Evolutionary conservation across 2,113 vertebrate genomes (phyloP).

Genomic region (Archocentrus centrarchus): DNA sequence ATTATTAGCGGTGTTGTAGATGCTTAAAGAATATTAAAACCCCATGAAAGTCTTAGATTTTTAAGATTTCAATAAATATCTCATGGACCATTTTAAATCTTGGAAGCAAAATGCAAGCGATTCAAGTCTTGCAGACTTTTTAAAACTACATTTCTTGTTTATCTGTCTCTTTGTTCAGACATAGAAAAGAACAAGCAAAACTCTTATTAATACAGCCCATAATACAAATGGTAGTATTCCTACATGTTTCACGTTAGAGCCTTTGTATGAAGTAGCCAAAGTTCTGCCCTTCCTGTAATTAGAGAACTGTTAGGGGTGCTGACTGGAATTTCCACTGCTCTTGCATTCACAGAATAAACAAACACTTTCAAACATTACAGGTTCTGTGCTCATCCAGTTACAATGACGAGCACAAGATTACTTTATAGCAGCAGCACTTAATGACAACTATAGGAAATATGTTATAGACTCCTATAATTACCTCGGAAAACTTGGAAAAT

Average conservation of each 20-base stretch:
- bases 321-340: not conserved
- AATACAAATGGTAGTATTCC: not conserved
- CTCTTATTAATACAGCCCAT: not conserved
- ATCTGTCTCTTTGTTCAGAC: not conserved
- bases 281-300: not conserved
- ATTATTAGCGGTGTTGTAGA: not conserved
- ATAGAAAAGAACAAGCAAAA: not conserved
- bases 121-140: not conserved
- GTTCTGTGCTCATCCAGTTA: not conserved
- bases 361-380: not conserved
- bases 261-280: not conserved
- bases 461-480: too few relatives aligned
- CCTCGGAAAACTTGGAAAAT: too few relatives aligned
- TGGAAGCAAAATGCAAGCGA: not conserved
- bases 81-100: not conserved
- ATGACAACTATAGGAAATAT: not conserved
- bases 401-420: not conserved
- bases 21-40: not conserved
- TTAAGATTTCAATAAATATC: not conserved
- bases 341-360: not conserved
- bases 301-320: not conserved
- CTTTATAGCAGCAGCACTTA: not conserved
- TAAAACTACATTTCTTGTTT: not conserved
- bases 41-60: not conserved
- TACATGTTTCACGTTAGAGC: not conserved